phyloP scores from a whole-genome alignment of 2,113 vertebrate genomes.

The Plestiodon gilberti region DNA sequence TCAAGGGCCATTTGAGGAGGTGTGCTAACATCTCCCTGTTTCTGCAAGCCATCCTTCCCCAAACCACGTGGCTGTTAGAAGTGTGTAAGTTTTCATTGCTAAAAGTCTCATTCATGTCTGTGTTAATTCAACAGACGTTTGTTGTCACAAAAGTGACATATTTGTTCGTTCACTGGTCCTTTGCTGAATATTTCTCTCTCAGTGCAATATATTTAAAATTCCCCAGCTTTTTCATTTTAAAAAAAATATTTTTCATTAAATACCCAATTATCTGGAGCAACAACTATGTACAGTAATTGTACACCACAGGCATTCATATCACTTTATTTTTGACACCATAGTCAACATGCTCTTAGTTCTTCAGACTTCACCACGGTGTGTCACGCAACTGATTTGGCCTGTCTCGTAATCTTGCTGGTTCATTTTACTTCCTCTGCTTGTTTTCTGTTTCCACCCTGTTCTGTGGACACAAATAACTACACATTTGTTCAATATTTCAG shows the following conservation, averaged over 20 bases:
- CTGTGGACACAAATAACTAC: not conserved
- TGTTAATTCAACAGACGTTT: too few species aligned
- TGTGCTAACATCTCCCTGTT: too few species aligned
- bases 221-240: not conserved
- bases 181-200: not conserved
- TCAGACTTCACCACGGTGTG: conserved; percentile 23
- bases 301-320: not conserved
- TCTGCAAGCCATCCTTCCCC: too few species aligned
- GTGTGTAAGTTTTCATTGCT: not conserved
- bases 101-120: too few species aligned
- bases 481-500: not conserved
- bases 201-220: conserved; percentile 5
- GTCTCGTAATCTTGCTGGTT: not conserved
- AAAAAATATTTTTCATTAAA: not conserved
- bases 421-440: not conserved
- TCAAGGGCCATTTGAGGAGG: too few species aligned
- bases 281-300: not conserved
- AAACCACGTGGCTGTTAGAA: not conserved
- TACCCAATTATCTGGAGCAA: conserved; percentile 4
- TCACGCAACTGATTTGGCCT: not conserved
- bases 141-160: too few species aligned
- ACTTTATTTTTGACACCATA: conserved; percentile 25
- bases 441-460: not conserved
- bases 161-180: too few species aligned
- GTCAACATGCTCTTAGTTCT: not conserved